phyloP scores from a whole-genome alignment of 2,113 vertebrate species.

The Brevimyrus niger region DNA sequence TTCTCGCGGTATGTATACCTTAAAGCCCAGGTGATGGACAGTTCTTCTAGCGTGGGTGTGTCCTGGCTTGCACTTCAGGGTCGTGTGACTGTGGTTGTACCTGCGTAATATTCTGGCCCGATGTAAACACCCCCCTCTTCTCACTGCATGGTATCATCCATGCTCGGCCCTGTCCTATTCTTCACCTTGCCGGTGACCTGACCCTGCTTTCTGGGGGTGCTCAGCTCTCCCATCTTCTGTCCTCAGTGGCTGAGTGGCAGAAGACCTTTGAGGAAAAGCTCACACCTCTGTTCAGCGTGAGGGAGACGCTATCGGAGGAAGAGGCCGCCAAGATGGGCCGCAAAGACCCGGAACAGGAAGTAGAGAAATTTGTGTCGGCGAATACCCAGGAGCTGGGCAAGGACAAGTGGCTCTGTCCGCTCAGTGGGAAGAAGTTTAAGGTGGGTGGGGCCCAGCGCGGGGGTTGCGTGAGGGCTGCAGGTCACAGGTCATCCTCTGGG shows the following conservation, averaged over 20 bases:
- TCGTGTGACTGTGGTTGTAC: background rate
- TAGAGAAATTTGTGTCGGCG: constrained; percentile 84
- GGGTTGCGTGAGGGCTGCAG: constrained; percentile 20
- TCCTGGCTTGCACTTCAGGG: background rate
- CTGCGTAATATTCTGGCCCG: background rate
- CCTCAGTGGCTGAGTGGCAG: constrained; percentile 78
- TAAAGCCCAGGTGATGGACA: background rate
- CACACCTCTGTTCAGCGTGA: constrained; percentile 66
- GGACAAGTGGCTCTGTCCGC: constrained; percentile 89
- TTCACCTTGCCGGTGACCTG: background rate
- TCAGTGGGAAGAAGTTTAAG: constrained; percentile 96
- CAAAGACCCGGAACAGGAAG: constrained; percentile 82
- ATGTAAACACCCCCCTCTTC: background rate
- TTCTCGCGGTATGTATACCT: background rate
- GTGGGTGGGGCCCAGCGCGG: constrained; percentile 34
- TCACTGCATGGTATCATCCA: background rate
- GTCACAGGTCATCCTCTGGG: background rate
- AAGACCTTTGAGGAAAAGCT: constrained; percentile 83
- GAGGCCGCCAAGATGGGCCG: constrained; percentile 82
- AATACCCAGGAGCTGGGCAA: constrained; percentile 91
- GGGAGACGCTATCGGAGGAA: constrained; percentile 77
- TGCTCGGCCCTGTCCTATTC: background rate
- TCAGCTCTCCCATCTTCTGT: background rate
- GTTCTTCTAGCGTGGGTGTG: background rate
- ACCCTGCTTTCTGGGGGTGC: background rate